phyloP scores from a whole-genome alignment of 1,140 invertebrate species.

The Tachypleus tridentatus region DNA sequence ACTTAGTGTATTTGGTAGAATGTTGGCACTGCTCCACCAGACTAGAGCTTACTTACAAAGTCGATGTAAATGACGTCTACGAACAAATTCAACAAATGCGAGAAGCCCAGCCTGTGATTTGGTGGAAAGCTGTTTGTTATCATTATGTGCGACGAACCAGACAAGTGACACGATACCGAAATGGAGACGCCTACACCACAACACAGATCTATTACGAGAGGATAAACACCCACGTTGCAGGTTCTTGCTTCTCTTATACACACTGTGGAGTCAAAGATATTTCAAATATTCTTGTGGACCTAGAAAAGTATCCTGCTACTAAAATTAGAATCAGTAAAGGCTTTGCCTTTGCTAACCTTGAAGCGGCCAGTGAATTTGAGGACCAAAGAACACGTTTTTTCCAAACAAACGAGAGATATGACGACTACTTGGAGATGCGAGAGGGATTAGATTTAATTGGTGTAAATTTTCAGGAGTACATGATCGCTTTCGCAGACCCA shows the following conservation, averaged over 20 bases:
- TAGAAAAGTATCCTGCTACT: constrained; percentile 33
- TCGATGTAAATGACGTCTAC: constrained; percentile 42
- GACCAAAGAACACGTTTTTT: constrained; percentile 71
- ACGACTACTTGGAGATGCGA: constrained; percentile 80
- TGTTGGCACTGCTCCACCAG: constrained; percentile 58
- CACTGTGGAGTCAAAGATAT: constrained; percentile 66
- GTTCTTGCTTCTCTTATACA: constrained; percentile 56
- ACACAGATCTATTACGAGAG: constrained; percentile 62
- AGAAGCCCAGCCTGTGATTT: constrained; percentile 59
- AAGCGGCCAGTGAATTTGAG: constrained; percentile 53
- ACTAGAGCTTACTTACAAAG: constrained; percentile 49
- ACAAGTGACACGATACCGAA: constrained; percentile 55
- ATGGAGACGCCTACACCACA: constrained; percentile 40
- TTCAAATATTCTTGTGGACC: constrained; percentile 54
- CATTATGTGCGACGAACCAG: constrained; percentile 68
- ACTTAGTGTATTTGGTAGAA: constrained; percentile 71
- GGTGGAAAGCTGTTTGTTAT: constrained; percentile 82
- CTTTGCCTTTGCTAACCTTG: constrained; percentile 27
- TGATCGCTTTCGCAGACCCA: constrained; percentile 52
- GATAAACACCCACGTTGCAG: constrained; percentile 65
- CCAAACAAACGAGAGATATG: constrained; percentile 56
- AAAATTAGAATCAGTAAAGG: constrained; percentile 27
- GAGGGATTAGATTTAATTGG: constrained; percentile 67
- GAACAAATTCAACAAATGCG: constrained; percentile 54
- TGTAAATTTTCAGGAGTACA: constrained; percentile 58